These are phyloP conservation scores for Pristionchus fissidentatus DNA, from an alignment of 2,888 invertebrate species.

Conservation along the genomic window DNA sequence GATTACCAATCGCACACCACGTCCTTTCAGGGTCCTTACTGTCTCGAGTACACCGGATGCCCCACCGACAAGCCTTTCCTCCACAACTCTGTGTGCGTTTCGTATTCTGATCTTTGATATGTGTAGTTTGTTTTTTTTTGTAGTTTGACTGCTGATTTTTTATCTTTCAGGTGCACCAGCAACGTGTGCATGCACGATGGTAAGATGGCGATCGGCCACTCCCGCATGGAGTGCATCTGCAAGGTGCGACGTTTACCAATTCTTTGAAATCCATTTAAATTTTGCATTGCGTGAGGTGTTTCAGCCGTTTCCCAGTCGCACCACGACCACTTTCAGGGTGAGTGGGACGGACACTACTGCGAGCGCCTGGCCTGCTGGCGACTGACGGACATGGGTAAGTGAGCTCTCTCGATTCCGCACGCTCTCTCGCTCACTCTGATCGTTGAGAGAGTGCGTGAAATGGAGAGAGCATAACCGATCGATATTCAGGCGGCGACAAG, in stretches of 20 bases:
- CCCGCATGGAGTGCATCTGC: slow-evolving; percentile 72
- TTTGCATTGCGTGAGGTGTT: background rate
- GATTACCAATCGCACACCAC: background rate
- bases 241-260: slow-evolving; percentile 47
- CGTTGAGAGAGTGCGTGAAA: background rate
- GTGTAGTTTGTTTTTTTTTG: background rate
- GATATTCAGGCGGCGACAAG: slow-evolving; percentile 47
- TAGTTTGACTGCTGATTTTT: background rate
- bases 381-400: slow-evolving; percentile 62
- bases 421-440: background rate
- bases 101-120: background rate
- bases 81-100: background rate
- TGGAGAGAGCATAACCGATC: background rate
- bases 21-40: background rate
- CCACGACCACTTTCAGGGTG: slow-evolving; percentile 55
- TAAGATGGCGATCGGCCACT: slow-evolving; percentile 67
- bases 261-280: background rate
- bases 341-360: slow-evolving; percentile 73
- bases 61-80: background rate
- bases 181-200: slow-evolving; percentile 71
- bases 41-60: slow-evolving; percentile 2
- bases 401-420: background rate
- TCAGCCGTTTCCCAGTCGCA: background rate
- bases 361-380: slow-evolving; percentile 73
- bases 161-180: slow-evolving; percentile 67